Evolutionary conservation across 2,888 invertebrate species (phyloP).

Genomic region (Orthonevra nobilis): DNA sequence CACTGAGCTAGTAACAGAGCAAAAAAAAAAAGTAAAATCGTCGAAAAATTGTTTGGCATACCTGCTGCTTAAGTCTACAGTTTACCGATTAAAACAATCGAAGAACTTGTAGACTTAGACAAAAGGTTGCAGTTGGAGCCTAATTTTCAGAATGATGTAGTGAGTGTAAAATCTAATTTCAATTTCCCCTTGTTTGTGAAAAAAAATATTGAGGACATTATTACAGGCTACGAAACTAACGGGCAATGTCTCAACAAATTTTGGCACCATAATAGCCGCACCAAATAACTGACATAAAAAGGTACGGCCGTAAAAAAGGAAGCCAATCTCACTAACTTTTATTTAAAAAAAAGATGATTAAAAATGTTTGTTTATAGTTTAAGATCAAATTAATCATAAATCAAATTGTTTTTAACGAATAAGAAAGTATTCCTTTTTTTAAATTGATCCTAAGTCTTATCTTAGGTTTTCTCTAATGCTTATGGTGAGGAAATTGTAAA

Average conservation of each 20-base stretch:
- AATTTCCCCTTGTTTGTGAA: neutral
- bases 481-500: too few species aligned
- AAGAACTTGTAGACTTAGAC: neutral
- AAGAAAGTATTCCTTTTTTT: too few species aligned
- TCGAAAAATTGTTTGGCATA: neutral
- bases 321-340: too few species aligned
- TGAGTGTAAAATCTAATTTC: neutral
- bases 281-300: too few species aligned
- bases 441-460: too few species aligned
- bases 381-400: too few species aligned
- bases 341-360: too few species aligned
- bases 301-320: too few species aligned
- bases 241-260: neutral
- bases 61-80: neutral
- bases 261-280: neutral
- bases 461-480: too few species aligned
- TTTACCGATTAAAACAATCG: neutral
- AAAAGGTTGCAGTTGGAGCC: neutral
- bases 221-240: neutral
- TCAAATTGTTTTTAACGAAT: too few species aligned
- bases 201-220: too few species aligned
- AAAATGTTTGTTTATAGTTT: too few species aligned
- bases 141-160: neutral
- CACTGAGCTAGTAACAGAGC: neutral
- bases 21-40: neutral